Evolutionary conservation across 2,113 vertebrate species (phyloP).

Genomic region (Opisthocomus hoazin): DNA sequence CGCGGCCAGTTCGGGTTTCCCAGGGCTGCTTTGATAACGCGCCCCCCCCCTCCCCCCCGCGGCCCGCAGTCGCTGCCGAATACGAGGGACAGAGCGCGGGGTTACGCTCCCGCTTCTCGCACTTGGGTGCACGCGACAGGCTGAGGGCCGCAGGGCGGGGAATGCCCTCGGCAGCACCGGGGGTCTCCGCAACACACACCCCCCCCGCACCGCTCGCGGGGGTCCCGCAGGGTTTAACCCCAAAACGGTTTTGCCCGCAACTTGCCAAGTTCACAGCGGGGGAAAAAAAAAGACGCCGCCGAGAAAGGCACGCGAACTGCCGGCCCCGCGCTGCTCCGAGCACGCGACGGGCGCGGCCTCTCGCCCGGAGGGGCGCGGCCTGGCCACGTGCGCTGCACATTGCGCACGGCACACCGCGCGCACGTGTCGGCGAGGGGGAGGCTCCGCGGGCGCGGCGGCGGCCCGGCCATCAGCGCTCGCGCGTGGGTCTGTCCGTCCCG

Average conservation of each 20-base stretch:
- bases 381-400: neutral
- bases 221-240: neutral
- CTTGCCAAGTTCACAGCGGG: neutral
- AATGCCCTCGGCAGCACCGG: neutral
- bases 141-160: neutral
- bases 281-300: neutral
- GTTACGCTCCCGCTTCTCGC: neutral
- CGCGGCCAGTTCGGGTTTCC: slow-evolving; percentile 14
- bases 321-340: neutral
- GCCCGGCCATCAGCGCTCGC: no score
- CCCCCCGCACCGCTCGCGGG: no score
- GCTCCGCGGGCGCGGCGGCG: neutral
- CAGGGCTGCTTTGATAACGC: neutral
- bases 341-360: no score
- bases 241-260: neutral
- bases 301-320: neutral
- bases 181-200: no score
- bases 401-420: neutral
- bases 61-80: neutral
- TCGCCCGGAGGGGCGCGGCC: no score
- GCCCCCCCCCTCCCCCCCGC: neutral
- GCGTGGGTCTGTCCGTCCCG: no score
- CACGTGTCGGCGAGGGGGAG: neutral
- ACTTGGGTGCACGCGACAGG: neutral
- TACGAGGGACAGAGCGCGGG: neutral